Conservation (phyloP, 2,113 vertebrate genomes). For the Actinemys pallida region DNA sequence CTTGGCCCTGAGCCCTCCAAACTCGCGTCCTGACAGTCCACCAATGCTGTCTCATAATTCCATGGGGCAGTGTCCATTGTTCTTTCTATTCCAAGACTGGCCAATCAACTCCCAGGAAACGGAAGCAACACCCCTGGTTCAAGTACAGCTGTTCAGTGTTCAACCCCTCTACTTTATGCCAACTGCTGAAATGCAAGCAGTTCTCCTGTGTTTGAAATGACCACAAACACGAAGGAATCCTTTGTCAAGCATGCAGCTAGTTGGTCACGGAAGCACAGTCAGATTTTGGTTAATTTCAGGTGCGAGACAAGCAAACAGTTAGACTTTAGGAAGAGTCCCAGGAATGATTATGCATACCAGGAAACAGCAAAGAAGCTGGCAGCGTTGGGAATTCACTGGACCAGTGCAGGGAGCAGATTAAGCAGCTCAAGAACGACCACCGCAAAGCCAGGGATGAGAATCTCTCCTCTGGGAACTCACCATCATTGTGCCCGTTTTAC, state of each 20-base stretch:
- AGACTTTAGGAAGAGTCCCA: background rate
- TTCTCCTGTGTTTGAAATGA: background rate
- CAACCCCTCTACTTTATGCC: background rate
- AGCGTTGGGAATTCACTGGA: background rate
- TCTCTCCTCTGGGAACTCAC: background rate
- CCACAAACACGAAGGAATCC: background rate
- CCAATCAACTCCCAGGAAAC: background rate
- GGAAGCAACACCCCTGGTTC: background rate
- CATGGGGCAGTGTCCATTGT: background rate
- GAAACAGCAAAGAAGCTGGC: background rate
- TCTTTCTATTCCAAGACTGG: background rate
- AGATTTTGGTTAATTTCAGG: background rate
- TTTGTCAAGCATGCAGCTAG: background rate
- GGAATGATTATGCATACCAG: background rate
- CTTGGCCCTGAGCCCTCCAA: background rate
- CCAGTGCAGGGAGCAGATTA: background rate
- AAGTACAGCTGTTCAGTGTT: background rate
- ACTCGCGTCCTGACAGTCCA: background rate
- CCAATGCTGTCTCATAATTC: background rate
- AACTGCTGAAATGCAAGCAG: background rate
- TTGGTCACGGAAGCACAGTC: background rate
- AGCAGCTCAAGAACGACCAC: background rate
- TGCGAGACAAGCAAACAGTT: background rate
- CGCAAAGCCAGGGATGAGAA: background rate
- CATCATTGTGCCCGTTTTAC: background rate